Evolutionary conservation across 2,113 vertebrate genomes (phyloP), one percentile per base, ranked within the genome.

Genomic region (Semicossyphus pulcher): DNA sequence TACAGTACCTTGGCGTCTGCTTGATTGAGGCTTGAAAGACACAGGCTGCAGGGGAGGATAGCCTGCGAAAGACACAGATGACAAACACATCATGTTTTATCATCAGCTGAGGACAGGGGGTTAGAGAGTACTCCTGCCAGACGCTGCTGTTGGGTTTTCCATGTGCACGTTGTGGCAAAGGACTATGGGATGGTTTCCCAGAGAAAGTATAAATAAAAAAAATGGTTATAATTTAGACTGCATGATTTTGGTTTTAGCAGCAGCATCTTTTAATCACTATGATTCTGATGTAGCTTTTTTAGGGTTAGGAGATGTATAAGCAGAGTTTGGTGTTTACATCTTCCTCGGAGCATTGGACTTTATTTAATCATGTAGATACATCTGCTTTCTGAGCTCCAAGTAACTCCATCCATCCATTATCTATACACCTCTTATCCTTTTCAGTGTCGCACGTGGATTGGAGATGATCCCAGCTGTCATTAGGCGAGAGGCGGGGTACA

Each of bases 1-100:
- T 60, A 45, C 44, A 26, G 18, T 90, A 94, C 94, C 94, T 92
- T 64, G 39, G 15, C 48, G 71, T 26, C 73, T 63, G 31, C 37
- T 8, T 63, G 85, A 25, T 25, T 78, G 53, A 36, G 88, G 88
- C 23, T 69, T 85, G 80, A 88, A 85, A 3, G 91, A 85, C 2
- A 52, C 80, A 1, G 89, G 88, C 64, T 81, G 84, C 54, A 78
- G 59, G 14, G 86, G 83, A 58, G 67, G 83, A 80, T 91, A 86
- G 25, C 93, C 92, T 95, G 81, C 25, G 39, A 74, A 44, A 52
- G 41, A 74, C 68, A 79, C 45, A 45, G 21, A 84, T 61, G 69
- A 80, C 20, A 82, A 78, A 68, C 21, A 20, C 74, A 77, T 80
- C 29, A 66, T 41, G 61, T 73, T 80, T 75, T 60, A 77, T 58